These are phyloP conservation scores for Urocyon cinereoargenteus DNA, from an alignment of 2,797 vertebrate genomes.

Conservation along the genomic window DNA sequence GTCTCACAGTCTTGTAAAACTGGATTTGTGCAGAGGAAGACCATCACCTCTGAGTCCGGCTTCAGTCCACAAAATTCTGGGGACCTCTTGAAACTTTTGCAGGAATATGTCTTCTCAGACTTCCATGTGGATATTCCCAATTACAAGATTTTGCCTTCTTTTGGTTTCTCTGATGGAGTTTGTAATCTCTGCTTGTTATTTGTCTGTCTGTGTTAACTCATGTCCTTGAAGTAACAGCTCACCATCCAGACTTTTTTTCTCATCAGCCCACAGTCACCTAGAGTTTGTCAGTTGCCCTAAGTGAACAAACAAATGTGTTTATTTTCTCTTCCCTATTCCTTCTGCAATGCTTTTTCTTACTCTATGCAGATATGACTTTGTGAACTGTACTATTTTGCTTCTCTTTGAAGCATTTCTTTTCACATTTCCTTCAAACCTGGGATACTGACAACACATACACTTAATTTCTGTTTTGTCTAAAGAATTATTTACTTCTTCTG, in stretches of 20 bases:
- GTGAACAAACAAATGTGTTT: not conserved
- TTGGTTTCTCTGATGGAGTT: not conserved
- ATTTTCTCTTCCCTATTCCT: not conserved
- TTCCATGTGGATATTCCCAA: not conserved
- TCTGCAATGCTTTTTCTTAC: not conserved
- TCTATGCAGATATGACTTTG: not conserved
- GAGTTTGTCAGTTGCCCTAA: not conserved
- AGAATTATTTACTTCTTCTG: not conserved
- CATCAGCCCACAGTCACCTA: not conserved
- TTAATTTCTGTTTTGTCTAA: not conserved
- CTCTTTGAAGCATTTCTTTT: not conserved
- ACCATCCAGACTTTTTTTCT: not conserved
- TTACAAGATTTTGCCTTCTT: not conserved
- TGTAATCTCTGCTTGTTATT: not conserved
- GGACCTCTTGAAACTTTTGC: not conserved
- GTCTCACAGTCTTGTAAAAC: not conserved
- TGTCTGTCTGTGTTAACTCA: not conserved
- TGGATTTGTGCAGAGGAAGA: not conserved
- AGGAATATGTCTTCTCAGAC: not conserved
- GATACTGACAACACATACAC: not conserved
- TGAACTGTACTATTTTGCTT: not conserved
- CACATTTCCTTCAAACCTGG: not conserved
- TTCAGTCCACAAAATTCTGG: not conserved
- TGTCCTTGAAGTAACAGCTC: not conserved
- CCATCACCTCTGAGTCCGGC: not conserved